These are phyloP conservation scores for rabbit (Oryctolagus cuniculus) DNA, from an alignment of 2,113 vertebrate species.

Conservation along the genomic window mOryCun1.1 NC_091435.1:124026001-124026500, in stretches of 20 bases:
- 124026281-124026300: slow-evolving; percentile 36
- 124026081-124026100: slow-evolving; percentile 75
- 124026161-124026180: slow-evolving; percentile 84
- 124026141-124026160: slow-evolving; percentile 81
- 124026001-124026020: slow-evolving; percentile 77
- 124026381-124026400: slow-evolving; percentile 22
- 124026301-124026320: slow-evolving; percentile 12
- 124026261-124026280: slow-evolving; percentile 5
- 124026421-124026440: not conserved
- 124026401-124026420: slow-evolving; percentile 54
- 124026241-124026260: slow-evolving; percentile 14
- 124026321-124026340: not conserved
- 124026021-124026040: slow-evolving; percentile 65
- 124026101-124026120: slow-evolving; percentile 72
- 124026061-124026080: slow-evolving; percentile 76
- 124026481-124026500: not conserved
- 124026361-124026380: slow-evolving; percentile 16
- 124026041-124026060: slow-evolving; percentile 74
- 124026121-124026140: slow-evolving; percentile 78
- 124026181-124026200: slow-evolving; percentile 77
- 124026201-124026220: slow-evolving; percentile 70
- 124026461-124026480: not conserved
- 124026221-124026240: slow-evolving; percentile 56
- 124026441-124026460: not conserved
- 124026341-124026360: not conserved